Conservation (phyloP, 1,140 invertebrate species). For the Episyrphus balteatus region DNA sequence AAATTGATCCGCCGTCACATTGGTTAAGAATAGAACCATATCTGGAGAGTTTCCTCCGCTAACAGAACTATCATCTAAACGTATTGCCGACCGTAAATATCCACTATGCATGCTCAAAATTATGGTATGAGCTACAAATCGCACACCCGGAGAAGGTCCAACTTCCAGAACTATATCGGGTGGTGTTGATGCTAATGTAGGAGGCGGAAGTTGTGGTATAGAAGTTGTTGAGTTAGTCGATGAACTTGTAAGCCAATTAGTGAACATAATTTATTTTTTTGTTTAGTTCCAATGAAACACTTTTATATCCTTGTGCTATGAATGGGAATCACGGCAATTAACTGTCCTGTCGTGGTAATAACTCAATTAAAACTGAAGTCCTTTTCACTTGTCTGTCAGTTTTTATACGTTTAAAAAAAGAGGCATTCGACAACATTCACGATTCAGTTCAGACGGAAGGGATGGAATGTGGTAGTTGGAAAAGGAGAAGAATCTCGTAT, state of each 20-base stretch:
- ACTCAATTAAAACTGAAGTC: constrained; percentile 28
- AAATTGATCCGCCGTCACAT: constrained; percentile 55
- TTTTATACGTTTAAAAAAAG: constrained; percentile 15
- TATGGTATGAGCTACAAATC: constrained; percentile 55
- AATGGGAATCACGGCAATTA: background rate
- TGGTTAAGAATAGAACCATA: constrained; percentile 42
- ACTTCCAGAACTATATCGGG: constrained; percentile 54
- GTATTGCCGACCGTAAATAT: constrained; percentile 49
- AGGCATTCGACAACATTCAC: no score
- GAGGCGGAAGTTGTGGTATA: constrained; percentile 14
- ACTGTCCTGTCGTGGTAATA: constrained; percentile 14
- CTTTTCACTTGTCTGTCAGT: constrained; percentile 17
- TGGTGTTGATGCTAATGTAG: constrained; percentile 32
- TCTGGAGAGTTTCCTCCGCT: constrained; percentile 22
- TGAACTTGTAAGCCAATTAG: constrained; percentile 32
- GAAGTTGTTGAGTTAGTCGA: constrained; percentile 15
- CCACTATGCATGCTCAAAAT: constrained; percentile 61
- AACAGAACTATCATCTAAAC: constrained; percentile 20
- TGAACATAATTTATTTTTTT: constrained; percentile 30
- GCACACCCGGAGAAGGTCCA: constrained; percentile 45
- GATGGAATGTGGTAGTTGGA: no score
- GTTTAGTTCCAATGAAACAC: background rate
- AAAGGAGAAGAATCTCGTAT: no score
- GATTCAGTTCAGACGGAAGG: no score
- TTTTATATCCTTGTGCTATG: no score